Conservation (phyloP, 64 coral and sea anemone species). For the Pachyseris speciosa region DNA sequence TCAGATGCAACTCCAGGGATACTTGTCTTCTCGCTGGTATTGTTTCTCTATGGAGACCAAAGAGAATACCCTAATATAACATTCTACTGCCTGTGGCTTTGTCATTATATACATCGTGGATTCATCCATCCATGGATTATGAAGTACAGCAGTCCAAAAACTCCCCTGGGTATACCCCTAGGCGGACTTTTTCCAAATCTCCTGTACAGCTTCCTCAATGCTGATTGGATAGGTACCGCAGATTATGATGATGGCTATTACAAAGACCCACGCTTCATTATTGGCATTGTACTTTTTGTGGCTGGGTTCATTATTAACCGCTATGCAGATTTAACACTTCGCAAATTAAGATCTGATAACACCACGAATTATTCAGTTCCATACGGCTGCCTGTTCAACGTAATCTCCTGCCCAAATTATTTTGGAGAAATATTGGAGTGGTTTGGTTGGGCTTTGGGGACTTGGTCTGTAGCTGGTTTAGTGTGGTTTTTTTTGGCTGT, state of each 20-base stretch:
- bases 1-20: constrained; percentile 54
- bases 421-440: constrained; percentile 58
- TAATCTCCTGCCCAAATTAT: constrained; percentile 41
- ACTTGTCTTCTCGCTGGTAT: constrained; percentile 44
- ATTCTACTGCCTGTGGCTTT: constrained; percentile 51
- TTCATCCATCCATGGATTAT: constrained; percentile 65
- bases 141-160: constrained; percentile 62
- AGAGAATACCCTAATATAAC: constrained; percentile 38
- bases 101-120: constrained; percentile 66
- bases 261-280: constrained; percentile 48
- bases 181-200: constrained; percentile 49
- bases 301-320: constrained; percentile 54
- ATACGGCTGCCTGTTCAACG: background rate
- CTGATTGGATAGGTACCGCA: constrained; percentile 52
- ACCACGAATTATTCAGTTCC: background rate
- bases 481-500: constrained; percentile 60
- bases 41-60: constrained; percentile 57
- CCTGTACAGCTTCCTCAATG: constrained; percentile 58
- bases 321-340: constrained; percentile 37
- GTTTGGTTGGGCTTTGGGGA: constrained; percentile 62
- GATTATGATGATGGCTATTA: constrained; percentile 28
- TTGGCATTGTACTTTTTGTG: constrained; percentile 40
- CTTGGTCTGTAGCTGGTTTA: constrained; percentile 48
- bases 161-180: constrained; percentile 44
- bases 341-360: constrained; percentile 17